Evolutionary conservation across 2,888 invertebrate species (phyloP).

Genomic region (Tetanocera ferruginea): DNA sequence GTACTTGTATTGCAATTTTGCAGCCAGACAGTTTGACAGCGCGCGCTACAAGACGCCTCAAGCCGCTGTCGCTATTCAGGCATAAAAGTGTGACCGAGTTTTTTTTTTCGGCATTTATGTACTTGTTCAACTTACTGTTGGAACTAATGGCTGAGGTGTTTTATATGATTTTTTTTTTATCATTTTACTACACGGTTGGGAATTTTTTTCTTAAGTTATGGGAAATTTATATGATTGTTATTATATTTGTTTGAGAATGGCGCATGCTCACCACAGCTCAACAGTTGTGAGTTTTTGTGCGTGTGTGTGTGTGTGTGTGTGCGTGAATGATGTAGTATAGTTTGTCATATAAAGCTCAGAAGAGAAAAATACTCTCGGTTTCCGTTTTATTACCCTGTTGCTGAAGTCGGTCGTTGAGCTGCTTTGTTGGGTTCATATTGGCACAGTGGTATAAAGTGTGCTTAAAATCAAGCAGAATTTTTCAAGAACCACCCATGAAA

Average conservation of each 20-base stretch:
- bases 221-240: constrained; percentile 9
- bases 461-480: not conserved
- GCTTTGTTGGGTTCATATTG: not conserved
- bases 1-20: not conserved
- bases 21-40: constrained; percentile 5
- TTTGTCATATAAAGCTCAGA: not conserved
- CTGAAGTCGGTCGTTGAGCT: constrained; percentile 2
- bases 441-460: constrained; percentile 1
- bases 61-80: too few relatives aligned
- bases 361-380: not conserved
- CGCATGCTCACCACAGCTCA: constrained; percentile 44
- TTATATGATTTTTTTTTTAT: not conserved
- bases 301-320: not conserved
- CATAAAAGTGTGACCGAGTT: too few relatives aligned
- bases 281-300: constrained; percentile 24
- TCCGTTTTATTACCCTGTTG: constrained; percentile 36
- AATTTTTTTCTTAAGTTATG: constrained; percentile 18
- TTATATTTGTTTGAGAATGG: not conserved
- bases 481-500: too few relatives aligned
- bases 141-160: not conserved
- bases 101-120: too few relatives aligned
- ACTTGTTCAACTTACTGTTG: too few relatives aligned
- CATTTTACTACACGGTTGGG: not conserved
- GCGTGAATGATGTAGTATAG: not conserved
- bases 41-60: too few relatives aligned